Base-by-base conservation (phyloP, 2,797 vertebrate genomes). In the Cetoscarus ocellatus region DNA sequence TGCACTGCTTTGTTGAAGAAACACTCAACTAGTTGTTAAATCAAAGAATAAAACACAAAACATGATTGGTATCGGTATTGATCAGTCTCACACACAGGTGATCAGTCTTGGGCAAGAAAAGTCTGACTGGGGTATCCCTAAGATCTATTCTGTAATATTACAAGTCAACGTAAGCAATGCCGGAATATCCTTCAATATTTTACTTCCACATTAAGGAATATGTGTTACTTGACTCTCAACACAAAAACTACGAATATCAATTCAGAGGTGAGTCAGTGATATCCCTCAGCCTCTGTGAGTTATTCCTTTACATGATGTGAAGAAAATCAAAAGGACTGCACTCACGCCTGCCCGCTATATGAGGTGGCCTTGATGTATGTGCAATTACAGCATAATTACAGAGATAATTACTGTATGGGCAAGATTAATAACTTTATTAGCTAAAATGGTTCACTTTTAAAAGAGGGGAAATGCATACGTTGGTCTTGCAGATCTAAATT, bases 341-440 rank as follows among this genome's bases (percentile, higher is more conserved):
- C 83, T 79, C 61, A 70, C 58, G 79, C 65, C 83, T 85, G 66
- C 75, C 66, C 66, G 65, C 83, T 90, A 88, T 87, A 86, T 51
- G 81, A 90, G 83, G 78, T 92, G 87, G 91, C 91, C 92, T 92
- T 94, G 92, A 94, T 94, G 80, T 93, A 94, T 94, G 92, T 94
- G 91, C 92, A 94, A 94, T 94, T 93, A 94, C 89, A 92, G 87
- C 84, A 92, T 93, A 94, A 95, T 95, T 94, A 92, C 91, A 92
- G 77, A 93, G 92, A 94, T 94, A 93, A 94, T 95, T 94, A 94
- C 92, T 94, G 91, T 90, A 93, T 88, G 91, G 91, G 85, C 75
- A 93, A 93, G 92, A 95, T 94, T 94, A 94, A 95, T 95, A 94
- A 95, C 92, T 94, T 93, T 94, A 95, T 95, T 94, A 94, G 85